Base-by-base conservation (phyloP, 2,797 vertebrate species). In the Craterocephalus amniculus region DNA sequence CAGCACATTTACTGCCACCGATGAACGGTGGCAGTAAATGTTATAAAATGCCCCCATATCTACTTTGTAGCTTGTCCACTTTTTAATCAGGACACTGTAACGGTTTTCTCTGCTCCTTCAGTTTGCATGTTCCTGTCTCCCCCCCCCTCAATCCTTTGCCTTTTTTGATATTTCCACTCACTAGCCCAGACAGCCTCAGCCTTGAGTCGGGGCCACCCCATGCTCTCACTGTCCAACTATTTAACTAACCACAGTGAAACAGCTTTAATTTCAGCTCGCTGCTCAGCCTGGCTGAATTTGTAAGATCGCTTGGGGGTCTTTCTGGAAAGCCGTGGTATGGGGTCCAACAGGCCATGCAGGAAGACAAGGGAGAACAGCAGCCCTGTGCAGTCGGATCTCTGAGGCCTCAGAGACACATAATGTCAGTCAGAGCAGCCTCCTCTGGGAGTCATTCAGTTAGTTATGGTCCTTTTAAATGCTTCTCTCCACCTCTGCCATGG, bases 171-270 rank as follows among this genome's bases (percentile, higher is more conserved):
- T 93, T 92, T 92, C 83, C 81, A 86, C 87, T 92, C 86, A 66
- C 72, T 79, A 79, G 65, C 87, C 77, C 80, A 89, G 80, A 93
- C 90, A 93, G 92, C 81, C 87, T 89, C 86, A 88, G 91, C 89
- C 89, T 93, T 95, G 92, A 91, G 86, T 93, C 76, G 54, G 67
- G 83, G 88, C 91, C 94, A 93, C 92, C 90, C 81, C 81, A 84
- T 86, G 63, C 87, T 94, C 91, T 83, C 92, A 93, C 87, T 90
- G 86, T 93, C 83, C 88, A 94, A 93, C 83, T 89, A 94, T 93
- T 93, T 91, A 89, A 94, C 91, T 90, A 93, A 78, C 87, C 92
- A 75, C 91, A 92, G 89, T 86, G 83, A 91, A 94, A 92, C 70
- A 83, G 92, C 87, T 93, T 94, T 92, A 89, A 91, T 94, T 94